Conservation (phyloP, 2,797 vertebrate genomes). For the Mycteria americana region DNA sequence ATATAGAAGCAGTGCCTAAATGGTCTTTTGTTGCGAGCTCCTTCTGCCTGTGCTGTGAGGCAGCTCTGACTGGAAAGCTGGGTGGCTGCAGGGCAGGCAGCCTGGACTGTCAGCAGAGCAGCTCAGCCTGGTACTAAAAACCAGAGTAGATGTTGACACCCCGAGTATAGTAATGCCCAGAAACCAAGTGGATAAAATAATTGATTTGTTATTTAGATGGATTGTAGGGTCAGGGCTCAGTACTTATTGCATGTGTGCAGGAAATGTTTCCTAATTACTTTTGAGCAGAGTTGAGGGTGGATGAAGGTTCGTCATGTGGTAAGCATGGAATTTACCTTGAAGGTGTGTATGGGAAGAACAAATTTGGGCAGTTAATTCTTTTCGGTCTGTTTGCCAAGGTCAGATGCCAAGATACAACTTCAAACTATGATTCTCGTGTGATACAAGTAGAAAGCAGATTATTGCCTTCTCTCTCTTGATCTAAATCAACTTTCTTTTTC, state of each 20-base stretch:
- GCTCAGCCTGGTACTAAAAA: not conserved
- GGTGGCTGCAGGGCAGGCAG: not conserved
- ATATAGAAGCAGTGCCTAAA: not conserved
- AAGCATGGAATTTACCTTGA: not conserved
- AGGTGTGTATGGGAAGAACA: not conserved
- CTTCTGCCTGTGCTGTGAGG: not conserved
- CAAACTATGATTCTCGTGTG: not conserved
- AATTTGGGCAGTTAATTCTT: not conserved
- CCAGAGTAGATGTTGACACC: not conserved
- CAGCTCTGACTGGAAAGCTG: accelerated
- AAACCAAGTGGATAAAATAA: not conserved
- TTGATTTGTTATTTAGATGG: not conserved
- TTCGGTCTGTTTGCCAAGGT: not conserved
- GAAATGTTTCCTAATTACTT: not conserved
- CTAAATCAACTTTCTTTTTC: not conserved
- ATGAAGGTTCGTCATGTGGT: not conserved
- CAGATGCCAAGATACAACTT: not conserved
- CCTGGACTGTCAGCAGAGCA: not conserved
- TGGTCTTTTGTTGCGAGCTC: not conserved
- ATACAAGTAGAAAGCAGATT: not conserved
- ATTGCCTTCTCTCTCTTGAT: not conserved
- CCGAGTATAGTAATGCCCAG: not conserved
- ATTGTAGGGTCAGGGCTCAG: not conserved
- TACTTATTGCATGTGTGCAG: not conserved
- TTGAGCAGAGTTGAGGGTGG: not conserved